Evolutionary conservation across 2,888 invertebrate genomes (phyloP).

Genomic region (Balanococcus diminutus): DNA sequence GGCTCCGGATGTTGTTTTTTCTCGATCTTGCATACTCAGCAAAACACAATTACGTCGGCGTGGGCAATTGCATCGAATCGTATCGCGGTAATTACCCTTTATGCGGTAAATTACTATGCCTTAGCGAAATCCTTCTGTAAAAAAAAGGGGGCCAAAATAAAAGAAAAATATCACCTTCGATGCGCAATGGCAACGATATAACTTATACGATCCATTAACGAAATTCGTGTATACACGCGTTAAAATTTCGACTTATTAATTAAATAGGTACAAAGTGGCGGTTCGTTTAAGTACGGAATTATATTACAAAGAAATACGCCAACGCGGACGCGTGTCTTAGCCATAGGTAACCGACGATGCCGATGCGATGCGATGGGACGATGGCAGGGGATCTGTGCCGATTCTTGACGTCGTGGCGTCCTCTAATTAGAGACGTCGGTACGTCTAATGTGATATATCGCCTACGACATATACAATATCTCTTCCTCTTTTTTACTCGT

Average conservation of each 20-base stretch:
- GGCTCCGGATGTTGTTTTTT: too few species aligned
- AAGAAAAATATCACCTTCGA: neutral
- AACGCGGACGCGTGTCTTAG: slow-evolving; percentile 37
- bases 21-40: neutral
- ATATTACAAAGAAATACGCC: slow-evolving; percentile 43
- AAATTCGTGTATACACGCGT: neutral
- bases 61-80: slow-evolving; percentile 3
- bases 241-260: slow-evolving; percentile 27
- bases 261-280: slow-evolving; percentile 54
- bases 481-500: neutral
- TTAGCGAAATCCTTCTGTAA: too few species aligned
- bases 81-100: neutral
- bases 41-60: neutral
- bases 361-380: neutral
- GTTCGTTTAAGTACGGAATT: slow-evolving; percentile 46
- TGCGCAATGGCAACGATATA: neutral
- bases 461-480: slow-evolving; percentile 14
- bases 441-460: slow-evolving; percentile 51
- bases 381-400: neutral
- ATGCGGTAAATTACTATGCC: neutral
- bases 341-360: neutral
- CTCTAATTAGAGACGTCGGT: slow-evolving; percentile 54
- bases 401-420: slow-evolving; percentile 50
- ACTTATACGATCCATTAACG: slow-evolving; percentile 23
- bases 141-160: neutral